phyloP scores from a whole-genome alignment of 1,140 invertebrate genomes.

The Leguminivora glycinivorella region DNA sequence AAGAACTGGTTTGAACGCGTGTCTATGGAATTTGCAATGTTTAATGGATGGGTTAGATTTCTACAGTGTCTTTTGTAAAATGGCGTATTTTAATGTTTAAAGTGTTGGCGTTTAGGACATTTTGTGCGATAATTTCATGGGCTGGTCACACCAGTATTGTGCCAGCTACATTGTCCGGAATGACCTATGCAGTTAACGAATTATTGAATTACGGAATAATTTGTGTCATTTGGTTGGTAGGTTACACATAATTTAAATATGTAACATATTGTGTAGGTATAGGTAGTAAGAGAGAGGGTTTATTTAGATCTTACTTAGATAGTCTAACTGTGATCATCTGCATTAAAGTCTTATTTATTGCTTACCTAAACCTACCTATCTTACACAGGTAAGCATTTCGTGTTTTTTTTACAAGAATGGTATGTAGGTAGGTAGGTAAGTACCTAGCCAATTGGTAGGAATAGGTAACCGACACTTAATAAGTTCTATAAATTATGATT shows the following conservation, averaged over 20 bases:
- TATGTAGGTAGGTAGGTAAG: too few relatives aligned
- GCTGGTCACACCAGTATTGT: constrained; percentile 36
- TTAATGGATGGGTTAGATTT: constrained; percentile 44
- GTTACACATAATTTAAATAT: not conserved
- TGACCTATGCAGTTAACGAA: constrained; percentile 62
- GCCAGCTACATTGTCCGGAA: constrained; percentile 52
- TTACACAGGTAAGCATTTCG: too few relatives aligned
- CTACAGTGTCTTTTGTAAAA: constrained; percentile 36
- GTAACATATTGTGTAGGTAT: not conserved
- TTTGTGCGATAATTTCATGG: constrained; percentile 2
- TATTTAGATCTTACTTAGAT: too few relatives aligned
- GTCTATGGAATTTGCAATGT: constrained; percentile 59
- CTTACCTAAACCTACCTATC: too few relatives aligned
- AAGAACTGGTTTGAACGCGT: constrained; percentile 59
- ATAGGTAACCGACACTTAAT: too few relatives aligned
- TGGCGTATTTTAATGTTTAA: not conserved
- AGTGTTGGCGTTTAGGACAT: not conserved
- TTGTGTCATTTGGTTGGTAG: constrained; percentile 43
- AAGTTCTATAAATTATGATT: too few relatives aligned
- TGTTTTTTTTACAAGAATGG: too few relatives aligned
- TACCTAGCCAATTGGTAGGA: too few relatives aligned
- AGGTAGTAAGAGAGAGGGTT: not conserved
- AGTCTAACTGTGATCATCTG: too few relatives aligned
- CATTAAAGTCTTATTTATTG: too few relatives aligned
- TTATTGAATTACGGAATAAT: constrained; percentile 72